These are phyloP conservation scores for Notechis scutatus DNA, from an alignment of 2,113 vertebrate species.

Conservation along the genomic window DNA sequence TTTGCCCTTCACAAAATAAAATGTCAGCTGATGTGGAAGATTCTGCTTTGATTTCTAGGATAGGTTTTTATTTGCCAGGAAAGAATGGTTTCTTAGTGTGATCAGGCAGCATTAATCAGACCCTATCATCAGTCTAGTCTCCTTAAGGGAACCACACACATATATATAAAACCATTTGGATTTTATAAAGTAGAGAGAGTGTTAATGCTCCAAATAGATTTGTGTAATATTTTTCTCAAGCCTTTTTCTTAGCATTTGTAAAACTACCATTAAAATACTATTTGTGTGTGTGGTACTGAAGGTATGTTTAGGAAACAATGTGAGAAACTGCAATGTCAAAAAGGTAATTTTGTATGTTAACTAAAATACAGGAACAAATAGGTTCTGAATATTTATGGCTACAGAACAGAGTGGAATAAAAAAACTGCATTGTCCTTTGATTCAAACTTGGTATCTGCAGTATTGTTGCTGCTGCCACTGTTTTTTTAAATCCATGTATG, in stretches of 20 bases:
- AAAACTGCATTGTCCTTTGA: background rate
- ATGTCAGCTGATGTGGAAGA: background rate
- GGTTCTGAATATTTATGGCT: background rate
- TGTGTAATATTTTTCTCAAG: conserved; percentile 36
- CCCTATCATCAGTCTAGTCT: conserved; percentile 45
- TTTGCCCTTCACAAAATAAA: background rate
- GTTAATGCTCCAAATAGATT: conserved; percentile 32
- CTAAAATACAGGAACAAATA: background rate
- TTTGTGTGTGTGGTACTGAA: background rate
- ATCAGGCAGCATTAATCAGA: conserved; percentile 49
- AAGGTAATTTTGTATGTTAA: background rate
- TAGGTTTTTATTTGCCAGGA: conserved; percentile 31
- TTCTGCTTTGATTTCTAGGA: background rate
- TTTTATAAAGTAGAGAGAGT: conserved; percentile 53
- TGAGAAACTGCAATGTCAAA: background rate
- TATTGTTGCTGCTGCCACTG: background rate
- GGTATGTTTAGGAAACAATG: background rate
- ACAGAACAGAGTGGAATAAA: background rate
- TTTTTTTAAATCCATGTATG: background rate
- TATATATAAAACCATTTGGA: conserved; percentile 53
- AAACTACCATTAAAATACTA: conserved; percentile 44
- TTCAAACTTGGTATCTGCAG: background rate
- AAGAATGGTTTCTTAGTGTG: conserved; percentile 41
- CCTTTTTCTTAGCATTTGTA: conserved; percentile 45
- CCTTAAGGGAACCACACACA: conserved; percentile 35